Percentiles rank a stretch among this genome's conserved stretches.
These are phyloP conservation scores for Celastrina argiolus DNA, from an alignment of 2,888 invertebrate genomes.

Conservation along the genomic window DNA sequence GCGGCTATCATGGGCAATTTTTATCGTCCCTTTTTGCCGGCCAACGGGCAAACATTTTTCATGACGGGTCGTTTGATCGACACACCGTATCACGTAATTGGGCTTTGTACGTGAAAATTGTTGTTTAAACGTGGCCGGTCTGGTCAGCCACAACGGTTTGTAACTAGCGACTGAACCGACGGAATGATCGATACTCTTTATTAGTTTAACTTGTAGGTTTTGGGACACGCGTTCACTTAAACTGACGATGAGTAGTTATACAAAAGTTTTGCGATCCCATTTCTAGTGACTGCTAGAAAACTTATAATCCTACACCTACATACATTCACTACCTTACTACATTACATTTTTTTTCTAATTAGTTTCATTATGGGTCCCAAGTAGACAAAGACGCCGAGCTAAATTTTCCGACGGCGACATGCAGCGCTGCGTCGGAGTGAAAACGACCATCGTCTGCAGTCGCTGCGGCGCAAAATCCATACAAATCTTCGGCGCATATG, in stretches of 20 bases:
- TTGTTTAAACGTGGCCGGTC: conserved; percentile 36
- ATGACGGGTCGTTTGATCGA: conserved; percentile 39
- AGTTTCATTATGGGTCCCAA: too few relatives aligned
- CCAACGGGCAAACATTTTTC: conserved; percentile 40
- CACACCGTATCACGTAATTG: conserved; percentile 42
- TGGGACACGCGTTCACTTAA: neutral
- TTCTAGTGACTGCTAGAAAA: too few relatives aligned
- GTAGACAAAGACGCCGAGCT: too few relatives aligned
- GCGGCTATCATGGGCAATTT: conserved; percentile 37
- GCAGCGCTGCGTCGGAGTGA: too few relatives aligned
- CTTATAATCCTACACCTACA: too few relatives aligned
- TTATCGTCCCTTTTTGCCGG: conserved; percentile 39
- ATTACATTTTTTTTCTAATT: too few relatives aligned
- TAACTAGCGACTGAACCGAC: conserved; percentile 19
- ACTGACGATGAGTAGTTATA: neutral
- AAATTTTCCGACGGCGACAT: too few relatives aligned
- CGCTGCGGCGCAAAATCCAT: too few relatives aligned
- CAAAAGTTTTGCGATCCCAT: too few relatives aligned
- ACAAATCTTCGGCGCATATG: too few relatives aligned
- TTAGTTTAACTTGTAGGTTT: conserved; percentile 6
- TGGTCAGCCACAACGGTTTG: conserved; percentile 31
- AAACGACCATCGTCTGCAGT: too few relatives aligned
- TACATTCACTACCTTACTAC: too few relatives aligned
- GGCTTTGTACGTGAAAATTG: conserved; percentile 43
- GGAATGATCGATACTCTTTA: conserved; percentile 6